Evolutionary conservation across 1,140 invertebrate genomes (phyloP), one percentile per base, ranked within the genome.

Genomic region (Helicoverpa armigera): DNA sequence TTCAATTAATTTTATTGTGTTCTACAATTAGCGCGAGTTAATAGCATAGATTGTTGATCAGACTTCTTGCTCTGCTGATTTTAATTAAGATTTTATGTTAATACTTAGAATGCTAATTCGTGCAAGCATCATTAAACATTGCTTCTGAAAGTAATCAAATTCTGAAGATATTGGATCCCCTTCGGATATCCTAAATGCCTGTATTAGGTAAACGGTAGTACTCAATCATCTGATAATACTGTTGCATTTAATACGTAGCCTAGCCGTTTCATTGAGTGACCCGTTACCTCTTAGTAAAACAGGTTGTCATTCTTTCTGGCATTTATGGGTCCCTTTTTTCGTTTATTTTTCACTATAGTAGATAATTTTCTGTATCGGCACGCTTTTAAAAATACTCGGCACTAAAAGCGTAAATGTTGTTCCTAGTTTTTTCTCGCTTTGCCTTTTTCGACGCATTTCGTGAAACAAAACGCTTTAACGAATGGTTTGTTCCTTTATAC

Each of bases 1-100:
- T 43, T 50, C 63, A 35, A 48, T 67, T 16, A 35, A 67, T 67
- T 16, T 3, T 18, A 48, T 67, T 18, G 13, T 48, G 63, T 18
- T 50, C 63, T 67, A 67, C 35, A 67, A 48, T 18, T 67, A 67
- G 60, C 43, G 16, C 3, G 56, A 60, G 5, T 23, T 60, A 60
- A 60, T 60, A 60, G 56, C 23, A 23, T 65, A 16, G 10, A 18
- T 35, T 50, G 67, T 53, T 53, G 16, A 53, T 23, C 50, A 12
- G 10, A 53, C 18, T 53, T 16, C 23, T 70, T 70, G 67, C 67
- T 70, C 67, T 51, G 50, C 18, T 70, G 53, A 70, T 16, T 70
- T 53, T 43, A 63, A 23, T 63, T 14, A 5, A 70, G 50, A 51
- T 51, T 69, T 51, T 16, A 23, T 10, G 12, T n/a, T 65, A n/a